phyloP scores from a whole-genome alignment of 2,113 vertebrate species.

The Nymphicus hollandicus region DNA sequence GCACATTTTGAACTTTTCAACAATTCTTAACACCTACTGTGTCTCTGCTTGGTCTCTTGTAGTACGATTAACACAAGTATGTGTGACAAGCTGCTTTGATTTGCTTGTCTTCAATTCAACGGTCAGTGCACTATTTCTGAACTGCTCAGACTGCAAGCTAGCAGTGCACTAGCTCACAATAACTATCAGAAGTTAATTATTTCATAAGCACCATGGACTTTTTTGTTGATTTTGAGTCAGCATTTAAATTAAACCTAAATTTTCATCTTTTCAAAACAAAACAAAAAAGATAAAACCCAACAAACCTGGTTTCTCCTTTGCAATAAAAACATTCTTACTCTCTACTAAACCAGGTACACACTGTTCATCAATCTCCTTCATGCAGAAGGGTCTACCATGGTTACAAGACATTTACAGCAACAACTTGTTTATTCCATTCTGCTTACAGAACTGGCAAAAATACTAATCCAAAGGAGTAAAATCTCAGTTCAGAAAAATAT shows the following conservation, averaged over 20 bases:
- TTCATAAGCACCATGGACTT: background rate
- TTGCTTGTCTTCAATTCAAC: conserved; percentile 42
- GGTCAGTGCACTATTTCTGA: background rate
- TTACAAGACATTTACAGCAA: background rate
- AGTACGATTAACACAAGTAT: conserved; percentile 64
- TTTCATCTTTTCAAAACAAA: background rate
- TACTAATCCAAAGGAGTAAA: background rate
- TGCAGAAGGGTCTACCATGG: background rate
- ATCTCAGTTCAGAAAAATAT: background rate
- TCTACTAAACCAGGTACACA: background rate
- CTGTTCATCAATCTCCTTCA: background rate
- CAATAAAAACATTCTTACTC: background rate
- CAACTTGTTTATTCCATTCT: background rate
- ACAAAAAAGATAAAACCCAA: background rate
- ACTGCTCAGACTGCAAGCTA: background rate
- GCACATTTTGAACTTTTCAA: conserved; percentile 50
- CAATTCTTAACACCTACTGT: conserved; percentile 41
- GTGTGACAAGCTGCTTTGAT: conserved; percentile 61
- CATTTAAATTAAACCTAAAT: background rate
- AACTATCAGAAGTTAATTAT: background rate
- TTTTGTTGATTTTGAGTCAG: background rate
- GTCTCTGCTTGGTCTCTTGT: conserved; percentile 63
- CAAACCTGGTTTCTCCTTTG: background rate
- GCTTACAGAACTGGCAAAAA: background rate
- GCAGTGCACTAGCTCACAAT: background rate